Base-by-base conservation (phyloP, 1,140 invertebrate genomes). In the Drosophila nigrodunni region DNA sequence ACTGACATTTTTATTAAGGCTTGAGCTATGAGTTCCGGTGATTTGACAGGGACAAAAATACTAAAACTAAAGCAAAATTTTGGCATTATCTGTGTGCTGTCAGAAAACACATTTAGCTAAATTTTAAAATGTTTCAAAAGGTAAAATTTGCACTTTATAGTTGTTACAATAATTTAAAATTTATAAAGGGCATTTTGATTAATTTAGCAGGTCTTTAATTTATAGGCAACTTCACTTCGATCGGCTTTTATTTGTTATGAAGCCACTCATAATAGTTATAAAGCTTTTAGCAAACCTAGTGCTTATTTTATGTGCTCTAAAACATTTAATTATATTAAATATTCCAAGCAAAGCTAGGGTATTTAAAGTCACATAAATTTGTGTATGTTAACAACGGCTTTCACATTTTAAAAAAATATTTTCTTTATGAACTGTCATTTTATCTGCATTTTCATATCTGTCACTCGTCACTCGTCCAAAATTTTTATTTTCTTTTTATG, bases 1-100 rank as follows among this genome's bases (percentile, higher is more conserved):
- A 74, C 76, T 88, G 83, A 88, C 83, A 80, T 89, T 88, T 83
- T 68, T 74, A 75, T 69, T 80, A 78, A 39, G 44, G 34, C 21
- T 18, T 39, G 34, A 64, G 46, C 49, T 57, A 61, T 50, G 59
- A 69, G 41, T 67, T 78, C 77, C 73, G 60, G 72, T 30, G 60
- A 43, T 58, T 46, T 60, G 61, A 35, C 62, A 65, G 50, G 4
- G 11, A n/a, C 3, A n/a, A 9, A 7, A 8, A 11, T 30, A 30
- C 55, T 58, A 21, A 46, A 11, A 9, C 52, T 3, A 55, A 55
- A 10, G 35, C 6, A 4, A 43, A 43, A 43, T 18, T 55, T 55
- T 18, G 30, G 13, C n/a, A 39, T 55, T 34, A 52, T 52, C 25
- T 52, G 2, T 52, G 25, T 11, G 8, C n/a, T 54, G 10, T 37